Conservation (phyloP, 1,140 invertebrate genomes). For the Agraylea sexmaculata region DNA sequence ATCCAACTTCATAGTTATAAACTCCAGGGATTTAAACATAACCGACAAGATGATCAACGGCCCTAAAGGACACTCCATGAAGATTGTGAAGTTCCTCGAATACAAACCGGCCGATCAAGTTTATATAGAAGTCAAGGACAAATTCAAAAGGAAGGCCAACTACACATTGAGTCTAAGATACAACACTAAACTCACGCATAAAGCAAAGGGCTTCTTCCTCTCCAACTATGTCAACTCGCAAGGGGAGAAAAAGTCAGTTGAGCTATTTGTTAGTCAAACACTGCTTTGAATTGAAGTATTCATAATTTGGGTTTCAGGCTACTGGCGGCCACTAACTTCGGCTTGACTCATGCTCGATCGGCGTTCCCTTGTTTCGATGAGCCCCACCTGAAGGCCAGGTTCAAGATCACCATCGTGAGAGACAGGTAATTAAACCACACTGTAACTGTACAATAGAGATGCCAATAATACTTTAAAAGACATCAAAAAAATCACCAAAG, state of each 20-base stretch:
- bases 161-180: slow-evolving; percentile 79
- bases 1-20: slow-evolving; percentile 82
- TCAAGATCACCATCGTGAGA: slow-evolving; percentile 78
- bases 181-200: slow-evolving; percentile 62
- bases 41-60: slow-evolving; percentile 69
- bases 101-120: slow-evolving; percentile 74
- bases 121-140: slow-evolving; percentile 73
- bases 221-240: slow-evolving; percentile 67
- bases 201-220: slow-evolving; percentile 86
- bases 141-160: slow-evolving; percentile 63
- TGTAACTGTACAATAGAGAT: too few relatives aligned
- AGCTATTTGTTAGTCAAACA: background rate
- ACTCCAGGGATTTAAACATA: slow-evolving; percentile 81
- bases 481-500: too few relatives aligned
- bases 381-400: slow-evolving; percentile 87
- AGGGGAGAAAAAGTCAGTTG: slow-evolving; percentile 64
- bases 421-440: slow-evolving; percentile 37
- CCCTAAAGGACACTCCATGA: slow-evolving; percentile 54
- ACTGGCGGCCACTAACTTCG: slow-evolving; percentile 90
- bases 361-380: slow-evolving; percentile 98
- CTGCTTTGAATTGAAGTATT: slow-evolving; percentile 6
- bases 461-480: too few relatives aligned
- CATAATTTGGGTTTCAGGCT: slow-evolving; percentile 46
- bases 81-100: slow-evolving; percentile 62
- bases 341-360: slow-evolving; percentile 83